Evolutionary conservation across 1,140 invertebrate genomes (phyloP).

Genomic region (Aphidius ervi): DNA sequence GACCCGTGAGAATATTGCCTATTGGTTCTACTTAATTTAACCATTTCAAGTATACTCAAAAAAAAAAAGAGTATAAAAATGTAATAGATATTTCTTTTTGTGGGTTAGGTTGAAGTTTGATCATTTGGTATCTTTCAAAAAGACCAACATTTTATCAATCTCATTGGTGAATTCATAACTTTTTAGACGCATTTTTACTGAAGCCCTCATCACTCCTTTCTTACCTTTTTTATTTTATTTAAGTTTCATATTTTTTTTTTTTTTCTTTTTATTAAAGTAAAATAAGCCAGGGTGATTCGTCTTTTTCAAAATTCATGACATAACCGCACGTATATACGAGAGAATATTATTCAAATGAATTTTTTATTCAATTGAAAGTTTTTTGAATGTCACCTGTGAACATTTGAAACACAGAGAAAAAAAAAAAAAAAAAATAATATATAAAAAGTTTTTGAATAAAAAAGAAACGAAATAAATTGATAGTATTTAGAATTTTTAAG

Average conservation of each 20-base stretch:
- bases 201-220: not conserved
- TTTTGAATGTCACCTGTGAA: too few relatives aligned
- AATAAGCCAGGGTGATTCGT: conserved; percentile 9
- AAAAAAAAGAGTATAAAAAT: not conserved
- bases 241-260: too few relatives aligned
- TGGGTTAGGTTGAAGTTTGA: not conserved
- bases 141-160: not conserved
- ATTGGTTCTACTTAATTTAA: not conserved
- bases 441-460: too few relatives aligned
- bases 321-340: conserved; percentile 1
- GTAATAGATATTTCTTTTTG: not conserved
- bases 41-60: not conserved
- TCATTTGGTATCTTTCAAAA: conserved; percentile 2
- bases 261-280: not conserved
- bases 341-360: not conserved
- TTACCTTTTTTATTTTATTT: not conserved
- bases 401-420: too few relatives aligned
- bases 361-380: too few relatives aligned
- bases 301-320: conserved; percentile 3
- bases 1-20: conserved; percentile 4
- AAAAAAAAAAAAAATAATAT: too few relatives aligned
- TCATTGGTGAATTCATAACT: conserved; percentile 18
- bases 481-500: too few relatives aligned
- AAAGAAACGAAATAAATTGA: too few relatives aligned
- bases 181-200: not conserved